phyloP scores from a whole-genome alignment of 1,140 invertebrate species.

The Araneus ventricosus region DNA sequence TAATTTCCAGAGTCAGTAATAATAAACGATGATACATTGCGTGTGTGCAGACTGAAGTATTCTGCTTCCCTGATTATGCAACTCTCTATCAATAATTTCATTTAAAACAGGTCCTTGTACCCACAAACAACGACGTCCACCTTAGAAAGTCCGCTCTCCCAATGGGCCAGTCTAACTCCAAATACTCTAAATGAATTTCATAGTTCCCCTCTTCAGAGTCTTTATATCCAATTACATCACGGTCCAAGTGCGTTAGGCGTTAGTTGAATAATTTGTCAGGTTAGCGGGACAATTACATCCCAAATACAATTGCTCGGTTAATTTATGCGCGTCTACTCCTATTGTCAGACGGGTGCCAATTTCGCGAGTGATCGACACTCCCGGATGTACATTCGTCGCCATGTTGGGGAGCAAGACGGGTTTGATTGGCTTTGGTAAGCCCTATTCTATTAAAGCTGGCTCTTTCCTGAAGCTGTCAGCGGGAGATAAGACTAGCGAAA shows the following conservation, averaged over 20 bases:
- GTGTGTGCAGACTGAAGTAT: too few species aligned
- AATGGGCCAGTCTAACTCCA: too few species aligned
- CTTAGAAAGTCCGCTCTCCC: too few species aligned
- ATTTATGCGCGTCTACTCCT: neutral
- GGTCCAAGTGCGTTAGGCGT: neutral
- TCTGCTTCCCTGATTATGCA: too few species aligned
- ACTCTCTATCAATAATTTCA: too few species aligned
- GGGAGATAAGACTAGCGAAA: neutral
- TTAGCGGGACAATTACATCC: slow-evolving; percentile 20
- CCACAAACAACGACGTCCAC: too few species aligned
- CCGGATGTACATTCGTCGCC: slow-evolving; percentile 11
- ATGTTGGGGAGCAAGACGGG: neutral
- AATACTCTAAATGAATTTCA: too few species aligned
- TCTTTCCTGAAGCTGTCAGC: slow-evolving; percentile 22
- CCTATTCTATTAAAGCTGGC: neutral
- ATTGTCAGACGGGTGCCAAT: slow-evolving; percentile 27
- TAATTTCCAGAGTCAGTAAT: too few species aligned
- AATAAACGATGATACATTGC: too few species aligned
- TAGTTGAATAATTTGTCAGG: slow-evolving; percentile 24
- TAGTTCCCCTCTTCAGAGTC: too few species aligned
- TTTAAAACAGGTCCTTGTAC: too few species aligned
- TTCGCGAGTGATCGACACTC: slow-evolving; percentile 8
- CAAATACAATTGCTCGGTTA: slow-evolving; percentile 25
- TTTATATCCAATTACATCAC: neutral
- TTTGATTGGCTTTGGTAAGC: slow-evolving; percentile 20